Percentiles rank a stretch among this genome's conserved stretches.
These are phyloP conservation scores for Eulimnadia texana DNA, from an alignment of 1,140 invertebrate species.

Conservation along the genomic window DNA sequence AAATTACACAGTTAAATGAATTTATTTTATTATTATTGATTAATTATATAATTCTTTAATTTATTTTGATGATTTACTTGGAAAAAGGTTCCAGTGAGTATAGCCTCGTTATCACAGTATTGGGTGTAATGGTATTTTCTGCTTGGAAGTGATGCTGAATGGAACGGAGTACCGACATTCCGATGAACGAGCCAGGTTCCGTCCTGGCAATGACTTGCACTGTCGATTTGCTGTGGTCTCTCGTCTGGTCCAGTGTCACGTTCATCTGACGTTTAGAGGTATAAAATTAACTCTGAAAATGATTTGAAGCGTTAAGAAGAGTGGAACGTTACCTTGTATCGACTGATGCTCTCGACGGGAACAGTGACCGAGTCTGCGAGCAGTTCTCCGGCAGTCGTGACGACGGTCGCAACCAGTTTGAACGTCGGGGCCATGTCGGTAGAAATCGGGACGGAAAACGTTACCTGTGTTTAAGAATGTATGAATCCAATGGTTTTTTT, in stretches of 20 bases:
- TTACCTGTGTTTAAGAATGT: too few species aligned
- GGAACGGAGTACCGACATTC: constrained; percentile 26
- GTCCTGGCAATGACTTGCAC: constrained; percentile 27
- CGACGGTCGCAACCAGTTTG: constrained; percentile 38
- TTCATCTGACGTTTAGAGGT: constrained; percentile 22
- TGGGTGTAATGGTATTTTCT: constrained; percentile 30
- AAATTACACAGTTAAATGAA: too few species aligned
- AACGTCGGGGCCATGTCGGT: constrained; percentile 43
- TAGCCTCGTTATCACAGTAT: constrained; percentile 26
- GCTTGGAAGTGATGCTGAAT: constrained; percentile 29
- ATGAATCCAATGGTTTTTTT: too few species aligned
- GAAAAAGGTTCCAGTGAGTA: constrained; percentile 28
- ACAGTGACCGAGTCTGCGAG: constrained; percentile 40
- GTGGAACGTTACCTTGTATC: constrained; percentile 32
- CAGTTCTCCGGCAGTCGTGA: constrained; percentile 30
- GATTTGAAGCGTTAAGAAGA: not conserved
- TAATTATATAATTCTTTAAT: constrained; percentile 9
- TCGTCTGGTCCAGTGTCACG: constrained; percentile 29
- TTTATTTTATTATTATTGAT: not conserved
- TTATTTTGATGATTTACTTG: too few species aligned
- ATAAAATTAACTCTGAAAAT: not conserved
- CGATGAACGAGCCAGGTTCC: constrained; percentile 30
- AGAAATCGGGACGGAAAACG: constrained; percentile 32
- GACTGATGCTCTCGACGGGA: constrained; percentile 37
- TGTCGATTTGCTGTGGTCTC: constrained; percentile 30